Conservation (phyloP, 2,888 invertebrate species). For the Zaprionus bogoriensis region DNA sequence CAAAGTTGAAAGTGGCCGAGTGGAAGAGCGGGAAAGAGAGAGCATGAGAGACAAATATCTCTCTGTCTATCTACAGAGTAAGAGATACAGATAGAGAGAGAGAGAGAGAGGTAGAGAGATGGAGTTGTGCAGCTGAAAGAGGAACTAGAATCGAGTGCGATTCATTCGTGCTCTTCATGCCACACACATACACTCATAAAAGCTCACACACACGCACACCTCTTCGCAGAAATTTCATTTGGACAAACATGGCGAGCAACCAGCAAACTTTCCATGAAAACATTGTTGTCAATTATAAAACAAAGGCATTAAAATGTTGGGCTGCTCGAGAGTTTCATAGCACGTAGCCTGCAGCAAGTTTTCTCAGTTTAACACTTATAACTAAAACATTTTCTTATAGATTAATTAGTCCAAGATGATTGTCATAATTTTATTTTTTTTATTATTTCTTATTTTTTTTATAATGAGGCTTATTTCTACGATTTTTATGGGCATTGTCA, state of each 20-base stretch:
- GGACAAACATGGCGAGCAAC: neutral
- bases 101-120: constrained; percentile 2
- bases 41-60: too few species aligned
- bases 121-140: constrained; percentile 32
- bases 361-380: neutral
- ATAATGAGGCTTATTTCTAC: too few species aligned
- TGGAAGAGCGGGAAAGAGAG: neutral
- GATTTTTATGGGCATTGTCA: too few species aligned
- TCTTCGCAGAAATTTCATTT: constrained; percentile 17
- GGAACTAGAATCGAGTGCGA: neutral
- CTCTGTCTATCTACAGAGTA: too few species aligned
- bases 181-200: too few species aligned
- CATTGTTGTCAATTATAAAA: constrained; percentile 8
- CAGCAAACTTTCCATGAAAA: constrained; percentile 2
- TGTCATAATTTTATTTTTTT: too few species aligned
- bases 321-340: neutral
- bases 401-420: too few species aligned
- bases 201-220: constrained; percentile 19
- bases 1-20: constrained; percentile 3
- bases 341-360: neutral
- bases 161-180: neutral
- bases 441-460: too few species aligned
- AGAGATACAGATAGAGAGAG: neutral
- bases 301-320: neutral
- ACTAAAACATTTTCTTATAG: too few species aligned